Conservation (phyloP, 2,797 vertebrate species). For the Fundulus diaphanus region DNA sequence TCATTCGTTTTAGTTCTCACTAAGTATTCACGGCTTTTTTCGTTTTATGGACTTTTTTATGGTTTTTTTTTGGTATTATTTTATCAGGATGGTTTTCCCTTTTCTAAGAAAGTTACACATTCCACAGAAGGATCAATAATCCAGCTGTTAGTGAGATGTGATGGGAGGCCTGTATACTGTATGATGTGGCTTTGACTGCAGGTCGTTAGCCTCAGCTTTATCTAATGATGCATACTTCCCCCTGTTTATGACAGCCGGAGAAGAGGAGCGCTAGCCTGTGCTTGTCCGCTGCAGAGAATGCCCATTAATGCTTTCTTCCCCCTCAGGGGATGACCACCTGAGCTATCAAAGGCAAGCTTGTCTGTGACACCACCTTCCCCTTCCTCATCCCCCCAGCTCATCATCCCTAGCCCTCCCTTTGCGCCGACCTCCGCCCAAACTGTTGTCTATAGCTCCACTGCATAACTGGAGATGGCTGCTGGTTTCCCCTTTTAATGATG, state of each 20-base stretch:
- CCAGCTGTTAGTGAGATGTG: constrained; percentile 6
- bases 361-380: constrained; percentile 57
- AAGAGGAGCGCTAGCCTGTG: constrained; percentile 71
- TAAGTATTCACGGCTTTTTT: too few relatives aligned
- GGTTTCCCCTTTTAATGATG: constrained; percentile 1
- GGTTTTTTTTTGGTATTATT: neutral
- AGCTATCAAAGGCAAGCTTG: constrained; percentile 80
- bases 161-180: constrained; percentile 38
- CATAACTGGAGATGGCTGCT: neutral
- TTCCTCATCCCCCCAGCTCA: constrained; percentile 26
- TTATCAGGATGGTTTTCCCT: neutral
- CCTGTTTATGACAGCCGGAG: constrained; percentile 67
- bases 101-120: neutral
- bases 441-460: constrained; percentile 18
- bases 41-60: neutral
- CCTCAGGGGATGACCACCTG: constrained; percentile 83
- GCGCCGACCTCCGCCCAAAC: constrained; percentile 34
- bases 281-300: constrained; percentile 78
- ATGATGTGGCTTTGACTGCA: constrained; percentile 56
- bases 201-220: constrained; percentile 62
- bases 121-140: neutral
- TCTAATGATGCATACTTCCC: constrained; percentile 77
- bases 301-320: constrained; percentile 73
- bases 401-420: constrained; percentile 37
- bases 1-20: neutral